Percentiles rank a stretch among this genome's conserved stretches.
phyloP scores from a whole-genome alignment of 1,140 invertebrate genomes.

The Solenopsis fugax region DNA sequence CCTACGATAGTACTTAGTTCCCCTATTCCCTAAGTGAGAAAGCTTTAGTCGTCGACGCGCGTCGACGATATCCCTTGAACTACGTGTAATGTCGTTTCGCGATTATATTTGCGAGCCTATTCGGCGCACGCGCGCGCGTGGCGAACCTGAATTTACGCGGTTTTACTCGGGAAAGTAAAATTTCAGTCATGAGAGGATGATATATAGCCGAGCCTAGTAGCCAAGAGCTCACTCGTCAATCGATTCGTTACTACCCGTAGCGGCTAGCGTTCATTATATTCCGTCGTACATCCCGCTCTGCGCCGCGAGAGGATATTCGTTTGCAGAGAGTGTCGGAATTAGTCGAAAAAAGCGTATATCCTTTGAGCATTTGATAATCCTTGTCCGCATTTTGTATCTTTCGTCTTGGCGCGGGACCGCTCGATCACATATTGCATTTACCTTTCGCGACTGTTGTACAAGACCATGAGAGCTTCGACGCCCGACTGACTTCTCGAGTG shows the following conservation, averaged over 20 bases:
- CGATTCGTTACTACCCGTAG: constrained; percentile 37
- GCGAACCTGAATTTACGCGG: constrained; percentile 27
- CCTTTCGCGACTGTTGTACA: not conserved
- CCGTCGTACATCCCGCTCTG: not conserved
- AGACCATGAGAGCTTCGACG: constrained; percentile 20
- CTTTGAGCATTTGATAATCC: constrained; percentile 56
- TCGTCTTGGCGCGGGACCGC: constrained; percentile 28
- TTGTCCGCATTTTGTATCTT: constrained; percentile 44
- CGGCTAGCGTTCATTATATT: constrained; percentile 11
- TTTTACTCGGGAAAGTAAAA: constrained; percentile 47
- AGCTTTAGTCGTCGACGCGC: constrained; percentile 44
- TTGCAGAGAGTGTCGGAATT: constrained; percentile 52
- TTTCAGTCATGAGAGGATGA: constrained; percentile 60
- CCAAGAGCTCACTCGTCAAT: constrained; percentile 31
- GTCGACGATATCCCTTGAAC: constrained; percentile 25
- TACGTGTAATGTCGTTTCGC: constrained; percentile 2
- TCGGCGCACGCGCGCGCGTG: not conserved
- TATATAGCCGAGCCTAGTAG: constrained; percentile 51
- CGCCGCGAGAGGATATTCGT: constrained; percentile 46
- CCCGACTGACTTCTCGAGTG: constrained; percentile 54
- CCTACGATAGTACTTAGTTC: constrained; percentile 22
- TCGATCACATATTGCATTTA: constrained; percentile 20
- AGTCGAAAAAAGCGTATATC: constrained; percentile 51
- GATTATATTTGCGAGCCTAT: not conserved
- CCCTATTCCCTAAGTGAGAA: constrained; percentile 37